Evolutionary conservation across 2,797 vertebrate species (phyloP).

Genomic region (Phoeniculus purpureus): DNA sequence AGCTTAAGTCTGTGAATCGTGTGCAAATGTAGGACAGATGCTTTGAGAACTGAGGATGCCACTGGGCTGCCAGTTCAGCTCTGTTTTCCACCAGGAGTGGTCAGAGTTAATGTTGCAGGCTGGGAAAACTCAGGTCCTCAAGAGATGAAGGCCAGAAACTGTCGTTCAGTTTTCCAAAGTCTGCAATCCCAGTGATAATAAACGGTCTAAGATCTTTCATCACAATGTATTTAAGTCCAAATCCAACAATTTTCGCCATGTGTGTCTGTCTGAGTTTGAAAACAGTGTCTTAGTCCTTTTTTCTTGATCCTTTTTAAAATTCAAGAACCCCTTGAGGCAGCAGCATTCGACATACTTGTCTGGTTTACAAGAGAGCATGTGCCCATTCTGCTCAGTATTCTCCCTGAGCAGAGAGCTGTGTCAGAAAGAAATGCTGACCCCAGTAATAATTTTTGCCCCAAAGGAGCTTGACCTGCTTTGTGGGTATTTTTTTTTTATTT

Average conservation of each 20-base stretch:
- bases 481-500: background rate
- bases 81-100: background rate
- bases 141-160: background rate
- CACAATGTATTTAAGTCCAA: background rate
- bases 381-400: background rate
- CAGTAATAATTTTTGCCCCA: constrained; percentile 17
- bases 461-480: background rate
- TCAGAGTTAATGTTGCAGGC: fast-evolving
- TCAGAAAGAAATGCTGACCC: background rate
- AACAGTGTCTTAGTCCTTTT: background rate
- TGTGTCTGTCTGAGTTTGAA: too few relatives aligned
- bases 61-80: background rate
- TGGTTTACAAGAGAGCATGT: background rate
- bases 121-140: background rate
- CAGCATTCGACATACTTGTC: background rate
- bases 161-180: background rate
- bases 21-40: background rate
- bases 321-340: background rate
- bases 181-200: background rate
- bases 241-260: background rate
- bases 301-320: background rate
- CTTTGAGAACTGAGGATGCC: background rate
- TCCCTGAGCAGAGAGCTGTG: background rate
- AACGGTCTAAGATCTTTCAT: background rate
- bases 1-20: background rate